phyloP scores from a whole-genome alignment of 37 sponge, comb jelly and placozoan genomes.

The Geodia barretti region DNA sequence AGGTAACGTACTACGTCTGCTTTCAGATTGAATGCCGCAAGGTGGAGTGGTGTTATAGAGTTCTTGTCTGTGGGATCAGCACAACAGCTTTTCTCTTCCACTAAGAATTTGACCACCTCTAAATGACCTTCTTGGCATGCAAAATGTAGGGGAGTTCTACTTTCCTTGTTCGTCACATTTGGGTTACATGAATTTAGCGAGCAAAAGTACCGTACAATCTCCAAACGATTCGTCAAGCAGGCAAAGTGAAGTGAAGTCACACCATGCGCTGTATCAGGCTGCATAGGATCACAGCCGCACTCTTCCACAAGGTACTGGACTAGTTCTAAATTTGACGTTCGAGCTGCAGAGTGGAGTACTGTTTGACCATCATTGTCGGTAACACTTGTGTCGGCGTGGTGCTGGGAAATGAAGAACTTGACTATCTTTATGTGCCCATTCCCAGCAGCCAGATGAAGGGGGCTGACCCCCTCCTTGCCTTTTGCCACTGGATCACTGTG shows the following conservation, averaged over 20 bases:
- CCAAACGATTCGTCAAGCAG: background rate
- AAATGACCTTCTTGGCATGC: conserved; percentile 61
- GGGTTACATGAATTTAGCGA: conserved; percentile 19
- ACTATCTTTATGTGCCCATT: conserved; percentile 32
- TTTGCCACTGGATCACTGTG: background rate
- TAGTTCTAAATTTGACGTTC: conserved; percentile 43
- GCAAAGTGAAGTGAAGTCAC: conserved; percentile 39
- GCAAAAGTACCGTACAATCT: conserved; percentile 35
- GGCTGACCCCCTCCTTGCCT: conserved; percentile 31
- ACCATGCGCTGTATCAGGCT: conserved; percentile 9
- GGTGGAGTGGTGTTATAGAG: conserved; percentile 56
- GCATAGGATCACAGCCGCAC: conserved; percentile 18
- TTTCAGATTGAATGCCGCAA: conserved; percentile 54
- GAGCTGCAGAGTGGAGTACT: conserved; percentile 40
- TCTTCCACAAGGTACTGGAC: conserved; percentile 49
- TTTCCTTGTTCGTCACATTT: conserved; percentile 29
- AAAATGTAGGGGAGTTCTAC: conserved; percentile 65
- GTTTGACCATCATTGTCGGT: conserved; percentile 38
- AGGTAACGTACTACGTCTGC: conserved; percentile 53
- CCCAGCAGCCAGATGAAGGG: conserved; percentile 48
- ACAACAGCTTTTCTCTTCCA: conserved; percentile 13
- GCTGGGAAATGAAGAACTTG: conserved; percentile 12
- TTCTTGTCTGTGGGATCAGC: conserved; percentile 15
- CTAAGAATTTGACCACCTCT: conserved; percentile 44
- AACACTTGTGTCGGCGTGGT: background rate